Evolutionary conservation across 2,113 vertebrate genomes (phyloP).

Genomic region (Anseranas semipalmata): DNA sequence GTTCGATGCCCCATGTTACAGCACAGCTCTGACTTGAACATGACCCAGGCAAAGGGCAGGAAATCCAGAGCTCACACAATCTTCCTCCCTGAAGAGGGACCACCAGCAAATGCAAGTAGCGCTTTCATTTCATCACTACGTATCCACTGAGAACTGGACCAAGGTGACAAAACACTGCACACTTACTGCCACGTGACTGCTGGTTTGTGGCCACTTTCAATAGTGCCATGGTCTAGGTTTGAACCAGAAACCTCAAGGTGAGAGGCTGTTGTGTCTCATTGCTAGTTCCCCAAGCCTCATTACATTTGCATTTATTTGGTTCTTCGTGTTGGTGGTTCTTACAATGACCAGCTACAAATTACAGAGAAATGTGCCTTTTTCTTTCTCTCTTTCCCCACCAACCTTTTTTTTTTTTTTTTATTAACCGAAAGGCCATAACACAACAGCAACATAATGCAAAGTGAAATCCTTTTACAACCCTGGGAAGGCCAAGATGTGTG

Average conservation of each 20-base stretch:
- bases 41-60: accelerated
- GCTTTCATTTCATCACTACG: accelerated
- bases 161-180: background rate
- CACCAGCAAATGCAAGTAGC: background rate
- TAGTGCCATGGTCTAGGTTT: background rate
- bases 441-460: slow-evolving; percentile 66
- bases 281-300: background rate
- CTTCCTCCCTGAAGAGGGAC: background rate
- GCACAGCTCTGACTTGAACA: background rate
- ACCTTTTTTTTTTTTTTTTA: background rate
- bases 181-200: background rate
- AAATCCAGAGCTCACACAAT: background rate
- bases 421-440: background rate
- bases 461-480: slow-evolving; percentile 57
- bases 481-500: slow-evolving; percentile 53
- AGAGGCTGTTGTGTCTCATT: slow-evolving; percentile 20
- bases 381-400: accelerated
- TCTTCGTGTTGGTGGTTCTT: background rate
- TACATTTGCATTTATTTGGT: slow-evolving; percentile 59
- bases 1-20: accelerated
- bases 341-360: slow-evolving; percentile 30
- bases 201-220: background rate
- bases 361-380: background rate
- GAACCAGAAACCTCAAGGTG: slow-evolving; percentile 35
- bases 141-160: background rate